A percentile compares a stretch with the other conserved stretches of the same genome.
phyloP scores from a whole-genome alignment of 1,140 invertebrate genomes.

The Drosophila mojavensis region DNA sequence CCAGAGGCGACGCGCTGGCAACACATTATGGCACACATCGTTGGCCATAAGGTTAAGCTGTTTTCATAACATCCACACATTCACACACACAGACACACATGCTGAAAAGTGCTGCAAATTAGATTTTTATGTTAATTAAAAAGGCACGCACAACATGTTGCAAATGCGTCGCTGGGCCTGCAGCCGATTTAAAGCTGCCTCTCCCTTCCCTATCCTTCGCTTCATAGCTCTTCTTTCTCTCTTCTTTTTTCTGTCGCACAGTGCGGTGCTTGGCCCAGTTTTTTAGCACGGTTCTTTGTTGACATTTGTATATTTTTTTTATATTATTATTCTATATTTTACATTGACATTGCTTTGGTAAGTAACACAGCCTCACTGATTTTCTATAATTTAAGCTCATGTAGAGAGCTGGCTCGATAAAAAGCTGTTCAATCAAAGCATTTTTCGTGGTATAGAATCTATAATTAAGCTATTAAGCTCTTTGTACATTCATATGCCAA shows the following conservation, averaged over 20 bases:
- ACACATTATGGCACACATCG: slow-evolving; percentile 74
- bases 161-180: slow-evolving; percentile 30
- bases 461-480: too few species aligned
- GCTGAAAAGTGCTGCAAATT: slow-evolving; percentile 73
- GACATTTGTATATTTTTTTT: neutral
- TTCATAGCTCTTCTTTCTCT: neutral
- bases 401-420: too few species aligned
- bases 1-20: slow-evolving; percentile 60
- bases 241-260: slow-evolving; percentile 3
- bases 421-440: too few species aligned
- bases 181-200: slow-evolving; percentile 16
- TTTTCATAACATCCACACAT: slow-evolving; percentile 64
- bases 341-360: slow-evolving; percentile 23
- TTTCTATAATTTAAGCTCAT: too few species aligned
- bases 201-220: neutral
- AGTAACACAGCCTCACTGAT: too few species aligned
- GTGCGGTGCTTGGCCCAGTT: slow-evolving; percentile 27
- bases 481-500: too few species aligned
- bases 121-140: slow-evolving; percentile 83
- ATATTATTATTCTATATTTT: slow-evolving; percentile 1
- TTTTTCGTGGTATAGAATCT: too few species aligned
- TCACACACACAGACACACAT: slow-evolving; percentile 43
- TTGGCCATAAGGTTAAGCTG: slow-evolving; percentile 81
- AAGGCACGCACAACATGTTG: slow-evolving; percentile 64
- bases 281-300: neutral